Evolutionary conservation across 2,888 invertebrate genomes (phyloP), one percentile per base, ranked within the genome.

Genomic region (Sphinx pinastri): DNA sequence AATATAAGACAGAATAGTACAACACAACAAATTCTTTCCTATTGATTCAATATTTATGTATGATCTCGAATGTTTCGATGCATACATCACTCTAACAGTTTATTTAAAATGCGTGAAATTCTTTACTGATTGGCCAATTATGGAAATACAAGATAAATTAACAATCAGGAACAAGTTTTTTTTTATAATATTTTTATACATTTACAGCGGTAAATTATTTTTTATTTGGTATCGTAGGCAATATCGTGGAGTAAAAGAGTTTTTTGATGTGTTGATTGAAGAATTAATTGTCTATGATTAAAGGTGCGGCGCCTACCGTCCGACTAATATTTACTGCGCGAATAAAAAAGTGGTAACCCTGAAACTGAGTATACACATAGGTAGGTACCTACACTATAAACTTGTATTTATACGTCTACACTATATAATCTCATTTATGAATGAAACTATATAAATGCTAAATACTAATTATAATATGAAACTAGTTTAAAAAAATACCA

Each of bases 51-150:
- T 63, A 49, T 49, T 49, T 63, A 63, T 63, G 47, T 47, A 19
- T 19, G 60, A 25, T 38, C 47, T 47, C 49, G 49, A 49, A 63
- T 47, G 63, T 63, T 63, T 63, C 16, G 63, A 49, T 16, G 49
- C 63, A 63, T 63, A 63, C 49, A 19, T 63, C 63, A 63, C 63
- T 58, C 31, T 63, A 63, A 63, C 63, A 63, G 47, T 60, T 60
- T 60, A 47, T 63, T 47, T 63, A 57, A 68, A 68, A 68, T 57
- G 68, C 57, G 68, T 68, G 54, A 68, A 68, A 68, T 68, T 68
- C 68, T 47, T 57, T 47, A 57, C 47, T 68, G 68, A 68, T 68
- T 68, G 68, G 55, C 47, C 57, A 57, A 68, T 68, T 68, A 68
- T 47, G 55, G 55, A 68, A 68, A 68, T 68, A 63, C 63, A 49